phyloP scores from a whole-genome alignment of 1,140 invertebrate genomes.

The Zaprionus vittiger region DNA sequence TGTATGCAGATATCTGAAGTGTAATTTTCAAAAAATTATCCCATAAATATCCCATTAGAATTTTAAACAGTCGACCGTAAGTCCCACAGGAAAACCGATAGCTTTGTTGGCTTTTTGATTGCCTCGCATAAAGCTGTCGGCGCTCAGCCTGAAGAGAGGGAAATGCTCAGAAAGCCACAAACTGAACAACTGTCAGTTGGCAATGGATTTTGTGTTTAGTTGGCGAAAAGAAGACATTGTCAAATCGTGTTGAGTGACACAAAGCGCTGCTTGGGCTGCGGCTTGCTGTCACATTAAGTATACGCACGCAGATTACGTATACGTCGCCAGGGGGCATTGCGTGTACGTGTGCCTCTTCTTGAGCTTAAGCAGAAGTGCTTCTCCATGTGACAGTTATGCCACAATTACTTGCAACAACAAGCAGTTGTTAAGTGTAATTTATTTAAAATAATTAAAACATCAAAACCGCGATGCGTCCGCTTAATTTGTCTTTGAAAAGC shows the following conservation, averaged over 20 bases:
- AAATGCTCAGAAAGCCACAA: neutral
- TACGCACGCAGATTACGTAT: slow-evolving; percentile 42
- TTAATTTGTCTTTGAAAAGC: slow-evolving; percentile 9
- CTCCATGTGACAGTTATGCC: neutral
- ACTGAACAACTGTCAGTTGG: slow-evolving; percentile 9
- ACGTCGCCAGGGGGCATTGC: slow-evolving; percentile 17
- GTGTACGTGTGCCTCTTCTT: neutral
- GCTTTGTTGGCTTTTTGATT: slow-evolving; percentile 17
- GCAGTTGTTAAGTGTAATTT: slow-evolving; percentile 7
- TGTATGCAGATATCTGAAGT: neutral
- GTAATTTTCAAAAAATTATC: neutral
- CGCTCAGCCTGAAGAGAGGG: neutral
- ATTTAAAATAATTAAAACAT: slow-evolving; percentile 32
- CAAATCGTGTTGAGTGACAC: slow-evolving; percentile 26
- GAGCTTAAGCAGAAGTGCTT: neutral
- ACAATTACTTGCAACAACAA: slow-evolving; percentile 7
- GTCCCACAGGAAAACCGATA: neutral
- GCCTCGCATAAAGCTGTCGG: slow-evolving; percentile 19
- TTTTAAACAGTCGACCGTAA: neutral
- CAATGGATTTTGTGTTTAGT: neutral
- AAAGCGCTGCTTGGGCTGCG: slow-evolving; percentile 24
- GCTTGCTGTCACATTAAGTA: slow-evolving; percentile 41
- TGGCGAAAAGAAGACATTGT: neutral
- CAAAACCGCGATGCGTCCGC: neutral
- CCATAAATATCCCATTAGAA: neutral